Base-by-base conservation (phyloP, 2,888 invertebrate genomes). In the Sphaeridia pumilis region DNA sequence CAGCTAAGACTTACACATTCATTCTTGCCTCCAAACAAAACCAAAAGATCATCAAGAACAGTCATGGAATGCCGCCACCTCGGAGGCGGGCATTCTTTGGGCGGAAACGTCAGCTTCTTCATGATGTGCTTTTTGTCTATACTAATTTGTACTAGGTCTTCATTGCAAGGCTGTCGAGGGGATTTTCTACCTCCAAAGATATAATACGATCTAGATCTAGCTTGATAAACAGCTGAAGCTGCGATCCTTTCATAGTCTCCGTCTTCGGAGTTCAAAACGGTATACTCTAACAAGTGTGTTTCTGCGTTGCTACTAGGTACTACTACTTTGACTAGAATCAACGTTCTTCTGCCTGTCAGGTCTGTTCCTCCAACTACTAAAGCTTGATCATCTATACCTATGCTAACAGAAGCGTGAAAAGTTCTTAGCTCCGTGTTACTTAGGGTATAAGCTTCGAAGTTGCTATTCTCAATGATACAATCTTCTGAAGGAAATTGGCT, bases 121-220 rank as follows among this genome's bases (percentile, higher is more conserved):
- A 51, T 34, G 4, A 41, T 21, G 20, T 43, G 51, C 7, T 57
- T 52, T 47, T 55, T 48, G 36, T 53, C 55, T 10, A 46, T 46
- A 20, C 56, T 54, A 17, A 63, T 35, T 48, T 58, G 56, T 35
- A 63, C 55, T 12, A 63, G 24, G 25, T 60, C 59, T 49, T 55
- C 56, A 5, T 27, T 49, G 45, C 61, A 60, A 1, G 60, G 58
- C 21, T 24, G 51, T n/a, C 42, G 34, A 14, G 64, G 64, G 1
- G 64, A 60, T 41, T 58, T 59, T 25, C 64, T 45, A n/a, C 64
- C 64, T 17, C 64, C 64, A 52, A 61, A 61, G n/a, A 64, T 52
- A 17, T 57, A 55, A 12, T 58, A 54, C 12, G 52, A 54, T 26
- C 57, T 55, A 28, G 43, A 38, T 3, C 28, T 24, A 22, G 14